Conservation (phyloP, 2,888 invertebrate species). For the Eupithecia subfuscata region DNA sequence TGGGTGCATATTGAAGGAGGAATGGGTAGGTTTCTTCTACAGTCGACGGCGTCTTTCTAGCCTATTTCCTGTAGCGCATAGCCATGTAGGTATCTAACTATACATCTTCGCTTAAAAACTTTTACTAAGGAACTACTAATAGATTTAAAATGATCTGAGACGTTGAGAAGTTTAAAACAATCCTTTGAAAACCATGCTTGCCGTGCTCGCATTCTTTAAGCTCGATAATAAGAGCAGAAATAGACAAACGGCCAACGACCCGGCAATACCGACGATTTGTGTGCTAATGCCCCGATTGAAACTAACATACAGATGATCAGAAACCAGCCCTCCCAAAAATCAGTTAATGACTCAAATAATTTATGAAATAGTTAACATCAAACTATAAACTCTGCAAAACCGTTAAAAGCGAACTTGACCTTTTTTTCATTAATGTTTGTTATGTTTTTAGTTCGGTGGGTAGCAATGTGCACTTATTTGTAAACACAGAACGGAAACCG, state of each 20-base stretch:
- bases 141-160: background rate
- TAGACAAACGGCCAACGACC: conserved; percentile 41
- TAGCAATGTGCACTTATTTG: background rate
- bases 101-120: background rate
- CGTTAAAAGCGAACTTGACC: background rate
- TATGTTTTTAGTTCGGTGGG: background rate
- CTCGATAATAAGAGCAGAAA: conserved; percentile 30
- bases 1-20: conserved; percentile 86
- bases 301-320: background rate
- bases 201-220: background rate
- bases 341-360: background rate
- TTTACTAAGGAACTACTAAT: background rate
- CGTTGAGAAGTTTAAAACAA: background rate
- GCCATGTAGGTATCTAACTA: background rate
- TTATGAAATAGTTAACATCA: background rate
- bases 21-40: conserved; percentile 57
- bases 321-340: background rate
- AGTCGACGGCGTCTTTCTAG: background rate
- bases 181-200: background rate
- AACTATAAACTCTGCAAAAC: background rate
- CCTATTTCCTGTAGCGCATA: background rate
- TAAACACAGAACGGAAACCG: background rate
- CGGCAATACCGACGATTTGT: background rate
- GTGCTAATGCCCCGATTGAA: conserved; percentile 6
- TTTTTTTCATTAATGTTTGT: background rate